phyloP scores from a whole-genome alignment of 2,113 vertebrate genomes.

The Redunca redunca region DNA sequence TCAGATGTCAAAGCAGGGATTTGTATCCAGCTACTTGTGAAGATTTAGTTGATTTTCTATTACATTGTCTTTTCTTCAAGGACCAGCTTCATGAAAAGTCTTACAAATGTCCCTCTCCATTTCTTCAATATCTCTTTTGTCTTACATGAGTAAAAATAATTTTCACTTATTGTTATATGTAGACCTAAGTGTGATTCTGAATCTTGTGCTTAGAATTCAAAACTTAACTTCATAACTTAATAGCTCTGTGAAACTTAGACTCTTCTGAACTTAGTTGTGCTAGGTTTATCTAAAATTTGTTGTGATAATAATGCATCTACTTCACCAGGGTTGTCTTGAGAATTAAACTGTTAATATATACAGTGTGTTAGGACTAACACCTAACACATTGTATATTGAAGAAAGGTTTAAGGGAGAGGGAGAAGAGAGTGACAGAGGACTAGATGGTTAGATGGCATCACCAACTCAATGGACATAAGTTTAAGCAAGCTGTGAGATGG shows the following conservation, averaged over 20 bases:
- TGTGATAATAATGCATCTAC: neutral
- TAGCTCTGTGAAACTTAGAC: neutral
- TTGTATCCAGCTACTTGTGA: neutral
- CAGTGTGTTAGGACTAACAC: neutral
- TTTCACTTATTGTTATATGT: neutral
- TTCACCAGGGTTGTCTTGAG: neutral
- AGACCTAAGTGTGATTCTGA: neutral
- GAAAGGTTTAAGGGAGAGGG: neutral
- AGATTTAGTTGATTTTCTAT: neutral
- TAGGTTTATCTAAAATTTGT: neutral
- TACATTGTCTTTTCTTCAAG: neutral
- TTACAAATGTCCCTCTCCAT: neutral
- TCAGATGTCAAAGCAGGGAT: neutral
- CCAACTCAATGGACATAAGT: neutral
- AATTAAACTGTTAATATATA: neutral
- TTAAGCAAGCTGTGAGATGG: neutral
- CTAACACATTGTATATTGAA: neutral
- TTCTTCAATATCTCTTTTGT: neutral
- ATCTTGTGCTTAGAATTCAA: neutral
- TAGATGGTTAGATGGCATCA: neutral
- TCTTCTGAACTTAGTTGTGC: neutral
- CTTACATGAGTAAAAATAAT: neutral
- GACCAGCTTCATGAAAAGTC: neutral
- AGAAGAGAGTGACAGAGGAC: neutral
- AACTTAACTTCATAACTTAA: neutral